phyloP scores from a whole-genome alignment of 2,888 invertebrate species.

The Acleris emargana region DNA sequence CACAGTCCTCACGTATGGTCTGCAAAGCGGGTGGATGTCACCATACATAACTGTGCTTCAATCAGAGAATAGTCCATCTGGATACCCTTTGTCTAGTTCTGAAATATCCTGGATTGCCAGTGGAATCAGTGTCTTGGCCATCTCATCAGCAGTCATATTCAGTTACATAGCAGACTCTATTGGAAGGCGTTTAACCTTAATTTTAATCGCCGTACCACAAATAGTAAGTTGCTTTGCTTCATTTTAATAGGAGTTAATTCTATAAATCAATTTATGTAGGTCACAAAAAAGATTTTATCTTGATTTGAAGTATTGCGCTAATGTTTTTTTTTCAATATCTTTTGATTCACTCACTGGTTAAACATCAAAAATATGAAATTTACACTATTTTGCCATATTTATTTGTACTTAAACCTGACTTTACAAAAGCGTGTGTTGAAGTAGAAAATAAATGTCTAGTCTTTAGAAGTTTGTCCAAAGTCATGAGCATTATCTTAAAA shows the following conservation, averaged over 20 bases:
- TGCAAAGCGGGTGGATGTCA: slow-evolving; percentile 37
- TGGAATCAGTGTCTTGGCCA: slow-evolving; percentile 27
- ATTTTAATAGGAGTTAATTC: background rate
- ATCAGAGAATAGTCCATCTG: slow-evolving; percentile 33
- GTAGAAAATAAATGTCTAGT: too few species aligned
- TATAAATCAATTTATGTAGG: too few species aligned
- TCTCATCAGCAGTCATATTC: slow-evolving; percentile 20
- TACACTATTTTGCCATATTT: too few species aligned
- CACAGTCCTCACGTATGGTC: slow-evolving; percentile 29
- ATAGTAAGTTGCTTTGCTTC: slow-evolving; percentile 29
- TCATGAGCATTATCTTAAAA: too few species aligned
- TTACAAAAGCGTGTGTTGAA: too few species aligned
- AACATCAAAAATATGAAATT: too few species aligned
- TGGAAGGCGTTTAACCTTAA: slow-evolving; percentile 30
- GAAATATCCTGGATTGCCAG: slow-evolving; percentile 37
- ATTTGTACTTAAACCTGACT: too few species aligned
- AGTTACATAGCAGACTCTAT: slow-evolving; percentile 30
- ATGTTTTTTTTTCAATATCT: too few species aligned
- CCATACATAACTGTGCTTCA: slow-evolving; percentile 25
- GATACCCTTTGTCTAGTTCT: slow-evolving; percentile 29
- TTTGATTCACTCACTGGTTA: too few species aligned
- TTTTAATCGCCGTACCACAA: slow-evolving; percentile 32
- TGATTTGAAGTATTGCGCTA: too few species aligned
- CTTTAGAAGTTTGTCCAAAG: too few species aligned
- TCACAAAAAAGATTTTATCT: too few species aligned